Evolutionary conservation across 2,888 invertebrate genomes (phyloP).

Genomic region (Pterobdella sp.): DNA sequence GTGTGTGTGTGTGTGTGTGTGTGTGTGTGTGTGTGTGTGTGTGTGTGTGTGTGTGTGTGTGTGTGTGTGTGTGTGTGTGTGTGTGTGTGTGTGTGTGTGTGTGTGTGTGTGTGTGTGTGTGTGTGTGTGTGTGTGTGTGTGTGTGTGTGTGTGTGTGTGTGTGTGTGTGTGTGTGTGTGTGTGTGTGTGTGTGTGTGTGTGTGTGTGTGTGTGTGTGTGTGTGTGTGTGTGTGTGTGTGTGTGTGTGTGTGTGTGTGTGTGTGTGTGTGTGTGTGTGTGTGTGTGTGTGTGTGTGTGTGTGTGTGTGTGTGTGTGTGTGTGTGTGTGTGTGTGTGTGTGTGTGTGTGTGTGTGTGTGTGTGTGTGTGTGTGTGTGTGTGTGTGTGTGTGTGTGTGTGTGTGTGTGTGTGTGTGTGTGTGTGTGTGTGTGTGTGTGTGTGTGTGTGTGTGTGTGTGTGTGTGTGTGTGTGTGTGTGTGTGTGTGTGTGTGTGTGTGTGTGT

Average conservation of each 20-base stretch:
- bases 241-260: conserved; percentile 29
- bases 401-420: conserved; percentile 4
- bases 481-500: conserved; percentile 4
- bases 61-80: conserved; percentile 3
- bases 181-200: conserved; percentile 29
- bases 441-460: conserved; percentile 4
- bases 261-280: conserved; percentile 17
- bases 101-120: conserved; percentile 29
- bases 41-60: background rate
- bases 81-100: conserved; percentile 19
- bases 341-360: conserved; percentile 4
- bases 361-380: conserved; percentile 4
- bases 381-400: conserved; percentile 4
- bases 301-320: conserved; percentile 4
- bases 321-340: conserved; percentile 4
- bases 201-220: conserved; percentile 30
- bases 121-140: conserved; percentile 27
- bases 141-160: conserved; percentile 30
- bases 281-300: conserved; percentile 4
- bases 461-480: conserved; percentile 4
- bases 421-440: conserved; percentile 4
- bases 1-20: background rate
- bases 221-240: conserved; percentile 29
- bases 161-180: conserved; percentile 31
- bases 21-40: background rate